phyloP scores from a whole-genome alignment of 2,888 invertebrate species.

The Andrena chrysosceles region DNA sequence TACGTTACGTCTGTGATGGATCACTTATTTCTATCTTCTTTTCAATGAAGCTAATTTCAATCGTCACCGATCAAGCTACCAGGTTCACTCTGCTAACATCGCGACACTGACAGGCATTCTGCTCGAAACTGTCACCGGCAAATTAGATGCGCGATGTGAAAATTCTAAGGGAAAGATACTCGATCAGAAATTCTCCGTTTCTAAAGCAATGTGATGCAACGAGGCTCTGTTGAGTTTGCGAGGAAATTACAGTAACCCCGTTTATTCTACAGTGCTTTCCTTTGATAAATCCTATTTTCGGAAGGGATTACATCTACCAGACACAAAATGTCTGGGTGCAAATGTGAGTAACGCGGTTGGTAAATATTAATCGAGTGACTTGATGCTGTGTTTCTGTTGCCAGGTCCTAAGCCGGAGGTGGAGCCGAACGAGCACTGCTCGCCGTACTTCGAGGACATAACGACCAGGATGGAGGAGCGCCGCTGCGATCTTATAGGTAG shows the following conservation, averaged over 20 bases:
- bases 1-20: background rate
- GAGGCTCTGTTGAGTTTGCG: background rate
- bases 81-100: background rate
- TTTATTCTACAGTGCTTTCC: background rate
- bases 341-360: slow-evolving; percentile 25
- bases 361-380: background rate
- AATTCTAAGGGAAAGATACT: slow-evolving; percentile 11
- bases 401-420: slow-evolving; percentile 64
- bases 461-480: slow-evolving; percentile 74
- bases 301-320: background rate
- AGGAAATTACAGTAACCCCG: background rate
- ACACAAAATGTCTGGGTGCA: slow-evolving; percentile 44
- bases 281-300: background rate
- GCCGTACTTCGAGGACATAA: slow-evolving; percentile 66
- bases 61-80: background rate
- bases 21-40: background rate
- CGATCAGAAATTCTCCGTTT: background rate
- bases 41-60: background rate
- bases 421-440: slow-evolving; percentile 32
- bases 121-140: slow-evolving; percentile 15
- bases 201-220: background rate
- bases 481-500: slow-evolving; percentile 73
- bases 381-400: background rate
- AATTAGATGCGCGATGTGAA: slow-evolving; percentile 7
- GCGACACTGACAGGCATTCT: background rate